Conservation (phyloP, 2,888 invertebrate species). For the Dryocosmus kuriphilus region DNA sequence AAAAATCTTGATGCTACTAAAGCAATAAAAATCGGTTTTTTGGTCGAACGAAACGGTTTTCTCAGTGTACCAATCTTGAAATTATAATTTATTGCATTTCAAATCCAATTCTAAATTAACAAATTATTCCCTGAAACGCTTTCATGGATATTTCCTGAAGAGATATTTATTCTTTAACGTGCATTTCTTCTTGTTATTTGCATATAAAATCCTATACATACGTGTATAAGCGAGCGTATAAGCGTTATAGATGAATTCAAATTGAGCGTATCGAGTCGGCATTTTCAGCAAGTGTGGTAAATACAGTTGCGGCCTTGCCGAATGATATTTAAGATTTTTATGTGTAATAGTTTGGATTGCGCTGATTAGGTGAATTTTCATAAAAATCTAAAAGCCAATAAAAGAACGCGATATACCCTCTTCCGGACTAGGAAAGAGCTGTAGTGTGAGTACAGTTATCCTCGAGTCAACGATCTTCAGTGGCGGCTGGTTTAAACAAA, state of each 20-base stretch:
- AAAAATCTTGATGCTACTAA: too few relatives aligned
- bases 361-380: background rate
- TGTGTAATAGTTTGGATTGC: background rate
- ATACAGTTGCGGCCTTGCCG: conserved; percentile 5
- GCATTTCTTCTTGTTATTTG: background rate
- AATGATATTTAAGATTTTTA: background rate
- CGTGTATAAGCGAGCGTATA: background rate
- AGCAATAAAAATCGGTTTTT: too few relatives aligned
- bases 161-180: background rate
- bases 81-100: too few relatives aligned
- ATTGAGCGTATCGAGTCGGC: background rate
- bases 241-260: background rate
- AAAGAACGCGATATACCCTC: conserved; percentile 46
- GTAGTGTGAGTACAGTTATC: conserved; percentile 67
- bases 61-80: too few relatives aligned
- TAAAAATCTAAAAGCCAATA: conserved; percentile 21
- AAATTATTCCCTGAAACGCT: background rate
- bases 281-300: background rate
- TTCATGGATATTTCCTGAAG: background rate
- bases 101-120: background rate
- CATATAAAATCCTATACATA: background rate
- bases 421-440: conserved; percentile 62
- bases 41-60: too few relatives aligned
- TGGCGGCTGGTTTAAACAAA: conserved; percentile 66
- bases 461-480: conserved; percentile 69